Percentiles rank a stretch among this genome's conserved stretches.
These are phyloP conservation scores for Neodiprion lecontei DNA, from an alignment of 1,140 invertebrate genomes.

Conservation along the genomic window DNA sequence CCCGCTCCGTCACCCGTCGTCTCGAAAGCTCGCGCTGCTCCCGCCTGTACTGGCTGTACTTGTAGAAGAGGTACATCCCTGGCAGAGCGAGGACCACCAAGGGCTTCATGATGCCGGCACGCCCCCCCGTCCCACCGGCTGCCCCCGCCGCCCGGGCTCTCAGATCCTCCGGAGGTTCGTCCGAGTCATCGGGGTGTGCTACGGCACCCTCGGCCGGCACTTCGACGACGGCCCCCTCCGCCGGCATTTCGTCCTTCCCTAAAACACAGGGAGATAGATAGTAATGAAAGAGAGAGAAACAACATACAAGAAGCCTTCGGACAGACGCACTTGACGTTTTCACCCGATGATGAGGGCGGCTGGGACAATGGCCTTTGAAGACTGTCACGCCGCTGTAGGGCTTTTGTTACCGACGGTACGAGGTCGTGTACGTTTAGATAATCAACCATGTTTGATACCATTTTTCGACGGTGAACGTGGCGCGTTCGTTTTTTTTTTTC, in stretches of 20 bases:
- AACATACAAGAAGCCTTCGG: background rate
- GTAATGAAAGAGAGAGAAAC: background rate
- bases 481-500: too few relatives aligned
- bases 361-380: background rate
- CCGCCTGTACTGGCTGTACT: constrained; percentile 85
- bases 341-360: background rate
- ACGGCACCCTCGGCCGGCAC: constrained; percentile 43
- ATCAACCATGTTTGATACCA: too few relatives aligned
- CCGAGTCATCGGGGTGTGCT: constrained; percentile 45
- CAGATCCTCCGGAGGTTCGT: constrained; percentile 52
- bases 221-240: constrained; percentile 41
- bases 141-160: constrained; percentile 45
- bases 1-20: constrained; percentile 81
- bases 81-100: constrained; percentile 82
- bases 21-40: constrained; percentile 82
- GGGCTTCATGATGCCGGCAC: constrained; percentile 76
- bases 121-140: constrained; percentile 63
- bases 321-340: background rate
- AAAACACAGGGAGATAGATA: background rate
- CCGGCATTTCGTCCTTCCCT: constrained; percentile 44
- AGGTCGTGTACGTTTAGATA: too few relatives aligned
- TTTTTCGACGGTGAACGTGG: too few relatives aligned
- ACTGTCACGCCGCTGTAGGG: background rate
- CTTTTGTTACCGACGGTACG: too few relatives aligned
- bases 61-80: constrained; percentile 90